A percentile compares a stretch with the other conserved stretches of the same genome.
Conservation (phyloP, 1,140 invertebrate species). For the Cyphomyrmex costatus region DNA sequence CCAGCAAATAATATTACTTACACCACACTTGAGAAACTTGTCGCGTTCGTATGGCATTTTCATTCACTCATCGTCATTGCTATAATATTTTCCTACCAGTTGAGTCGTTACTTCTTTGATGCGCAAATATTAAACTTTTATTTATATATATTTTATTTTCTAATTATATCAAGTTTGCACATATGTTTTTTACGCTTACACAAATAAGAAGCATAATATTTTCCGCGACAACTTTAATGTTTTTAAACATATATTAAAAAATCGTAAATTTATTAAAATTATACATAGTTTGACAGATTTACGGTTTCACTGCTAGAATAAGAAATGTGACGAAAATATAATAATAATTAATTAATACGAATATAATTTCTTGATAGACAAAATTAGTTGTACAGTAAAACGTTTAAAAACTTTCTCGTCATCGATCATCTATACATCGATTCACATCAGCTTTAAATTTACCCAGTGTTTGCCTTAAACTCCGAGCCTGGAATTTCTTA, state of each 20-base stretch:
- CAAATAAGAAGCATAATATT: neutral
- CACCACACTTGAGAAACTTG: neutral
- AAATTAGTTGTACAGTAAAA: neutral
- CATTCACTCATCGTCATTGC: neutral
- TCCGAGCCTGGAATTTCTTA: conserved; percentile 29
- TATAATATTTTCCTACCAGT: neutral
- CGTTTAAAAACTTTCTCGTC: neutral
- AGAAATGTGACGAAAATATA: neutral
- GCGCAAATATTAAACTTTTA: neutral
- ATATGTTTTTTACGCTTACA: neutral
- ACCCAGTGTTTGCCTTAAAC: conserved; percentile 2
- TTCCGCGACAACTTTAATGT: neutral
- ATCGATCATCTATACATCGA: neutral
- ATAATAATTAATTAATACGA: neutral
- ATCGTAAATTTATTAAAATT: too few species aligned
- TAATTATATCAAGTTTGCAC: neutral
- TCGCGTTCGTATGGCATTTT: neutral
- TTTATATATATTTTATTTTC: neutral
- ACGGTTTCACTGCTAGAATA: neutral
- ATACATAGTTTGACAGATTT: too few species aligned
- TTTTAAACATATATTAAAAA: neutral
- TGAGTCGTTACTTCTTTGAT: neutral
- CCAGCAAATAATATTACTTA: conserved; percentile 3
- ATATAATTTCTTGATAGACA: neutral
- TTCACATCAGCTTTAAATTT: neutral